These are phyloP conservation scores for Oligia fasciuncula DNA, from an alignment of 2,888 invertebrate genomes.

Conservation along the genomic window DNA sequence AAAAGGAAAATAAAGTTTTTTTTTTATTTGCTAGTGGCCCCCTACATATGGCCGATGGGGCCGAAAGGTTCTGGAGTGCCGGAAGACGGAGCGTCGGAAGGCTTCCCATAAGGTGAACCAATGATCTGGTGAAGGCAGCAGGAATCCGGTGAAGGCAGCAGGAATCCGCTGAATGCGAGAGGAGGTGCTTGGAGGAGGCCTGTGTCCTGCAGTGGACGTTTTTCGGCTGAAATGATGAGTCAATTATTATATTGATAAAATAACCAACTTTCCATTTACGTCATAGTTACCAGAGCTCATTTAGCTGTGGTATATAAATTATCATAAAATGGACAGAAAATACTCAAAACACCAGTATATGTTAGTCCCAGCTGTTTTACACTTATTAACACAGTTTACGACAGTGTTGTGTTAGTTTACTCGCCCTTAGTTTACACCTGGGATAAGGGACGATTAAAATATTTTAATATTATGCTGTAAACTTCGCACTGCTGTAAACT, in stretches of 20 bases:
- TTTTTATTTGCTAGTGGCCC: too few relatives aligned
- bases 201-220: too few relatives aligned
- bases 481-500: slow-evolving; percentile 4
- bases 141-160: too few relatives aligned
- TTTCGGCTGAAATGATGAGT: too few relatives aligned
- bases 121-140: too few relatives aligned
- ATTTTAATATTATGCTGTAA: slow-evolving; percentile 42
- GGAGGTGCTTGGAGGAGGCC: too few relatives aligned
- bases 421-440: slow-evolving; percentile 50
- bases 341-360: slow-evolving; percentile 4
- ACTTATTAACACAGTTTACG: slow-evolving; percentile 75
- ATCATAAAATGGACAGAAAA: slow-evolving; percentile 26
- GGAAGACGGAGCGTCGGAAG: too few relatives aligned
- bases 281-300: background rate
- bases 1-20: background rate
- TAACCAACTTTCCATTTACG: background rate
- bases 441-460: slow-evolving; percentile 53
- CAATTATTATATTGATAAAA: background rate
- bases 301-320: slow-evolving; percentile 3
- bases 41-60: too few relatives aligned
- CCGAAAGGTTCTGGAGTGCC: too few relatives aligned
- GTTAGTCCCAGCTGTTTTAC: slow-evolving; percentile 68
- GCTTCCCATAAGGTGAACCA: too few relatives aligned
- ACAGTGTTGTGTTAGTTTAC: slow-evolving; percentile 65
- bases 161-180: too few relatives aligned